These are phyloP conservation scores for Centrocercus urophasianus DNA, from an alignment of 2,113 vertebrate species.

Conservation along the genomic window DNA sequence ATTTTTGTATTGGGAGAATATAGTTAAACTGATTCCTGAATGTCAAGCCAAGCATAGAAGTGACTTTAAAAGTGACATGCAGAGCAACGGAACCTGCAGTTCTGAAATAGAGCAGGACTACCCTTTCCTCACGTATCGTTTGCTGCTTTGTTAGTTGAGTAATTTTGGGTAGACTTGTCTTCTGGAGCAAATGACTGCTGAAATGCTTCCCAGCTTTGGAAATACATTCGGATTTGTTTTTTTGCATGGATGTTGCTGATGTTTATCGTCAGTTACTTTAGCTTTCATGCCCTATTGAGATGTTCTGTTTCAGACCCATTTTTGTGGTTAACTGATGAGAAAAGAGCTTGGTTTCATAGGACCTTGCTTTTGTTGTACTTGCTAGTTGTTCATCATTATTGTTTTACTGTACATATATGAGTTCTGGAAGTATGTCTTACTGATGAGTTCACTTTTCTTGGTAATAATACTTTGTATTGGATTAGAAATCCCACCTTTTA, in stretches of 20 bases:
- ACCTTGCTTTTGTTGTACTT: neutral
- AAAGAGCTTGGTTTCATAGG: neutral
- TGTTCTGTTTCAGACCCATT: neutral
- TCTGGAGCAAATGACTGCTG: neutral
- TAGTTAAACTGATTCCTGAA: neutral
- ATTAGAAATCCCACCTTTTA: neutral
- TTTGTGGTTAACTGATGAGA: neutral
- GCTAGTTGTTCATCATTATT: neutral
- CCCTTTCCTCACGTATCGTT: neutral
- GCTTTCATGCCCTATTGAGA: neutral
- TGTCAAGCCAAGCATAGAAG: neutral
- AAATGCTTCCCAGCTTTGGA: neutral
- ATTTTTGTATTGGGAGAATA: slow-evolving; percentile 2
- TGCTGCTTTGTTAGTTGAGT: neutral
- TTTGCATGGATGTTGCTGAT: neutral
- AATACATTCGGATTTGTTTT: neutral
- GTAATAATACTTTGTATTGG: neutral
- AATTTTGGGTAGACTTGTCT: neutral
- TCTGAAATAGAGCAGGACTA: neutral
- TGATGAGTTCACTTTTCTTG: neutral
- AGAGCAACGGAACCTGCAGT: neutral
- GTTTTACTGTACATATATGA: neutral
- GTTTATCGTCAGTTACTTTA: neutral
- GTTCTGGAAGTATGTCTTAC: neutral
- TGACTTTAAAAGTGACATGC: neutral